Percentiles rank a stretch among this genome's conserved stretches.
Conservation (phyloP, 2,113 vertebrate species). For the Anser cygnoides region DNA sequence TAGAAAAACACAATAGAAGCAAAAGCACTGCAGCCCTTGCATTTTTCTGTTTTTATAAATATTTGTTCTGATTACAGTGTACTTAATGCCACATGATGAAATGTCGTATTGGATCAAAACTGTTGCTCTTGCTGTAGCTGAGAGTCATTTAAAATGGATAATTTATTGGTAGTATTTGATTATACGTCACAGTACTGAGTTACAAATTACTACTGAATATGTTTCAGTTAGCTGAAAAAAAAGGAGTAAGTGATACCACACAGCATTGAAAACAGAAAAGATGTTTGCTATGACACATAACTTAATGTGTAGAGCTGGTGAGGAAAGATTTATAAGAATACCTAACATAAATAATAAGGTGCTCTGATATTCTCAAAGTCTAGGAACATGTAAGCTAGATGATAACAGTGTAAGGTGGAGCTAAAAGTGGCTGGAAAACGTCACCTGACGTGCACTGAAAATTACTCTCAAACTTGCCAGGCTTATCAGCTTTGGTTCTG, state of each 20-base stretch:
- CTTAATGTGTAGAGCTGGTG: background rate
- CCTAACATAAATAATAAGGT: background rate
- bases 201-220: background rate
- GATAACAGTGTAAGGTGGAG: background rate
- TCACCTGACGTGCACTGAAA: background rate
- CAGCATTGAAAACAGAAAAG: background rate
- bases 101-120: conserved; percentile 64
- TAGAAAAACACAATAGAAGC: conserved; percentile 64
- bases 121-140: background rate
- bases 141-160: conserved; percentile 26
- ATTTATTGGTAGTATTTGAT: background rate
- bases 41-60: conserved; percentile 73
- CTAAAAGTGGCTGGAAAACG: background rate
- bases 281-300: background rate
- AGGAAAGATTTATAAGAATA: background rate
- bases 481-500: background rate
- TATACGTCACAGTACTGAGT: background rate
- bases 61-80: conserved; percentile 70
- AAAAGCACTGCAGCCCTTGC: background rate
- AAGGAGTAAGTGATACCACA: background rate
- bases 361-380: background rate
- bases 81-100: conserved; percentile 64
- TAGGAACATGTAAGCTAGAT: background rate
- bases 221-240: background rate
- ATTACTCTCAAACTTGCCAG: background rate